Conservation (phyloP, 92 coral and sea anemone genomes). For the Desmophyllum pertusum region DNA sequence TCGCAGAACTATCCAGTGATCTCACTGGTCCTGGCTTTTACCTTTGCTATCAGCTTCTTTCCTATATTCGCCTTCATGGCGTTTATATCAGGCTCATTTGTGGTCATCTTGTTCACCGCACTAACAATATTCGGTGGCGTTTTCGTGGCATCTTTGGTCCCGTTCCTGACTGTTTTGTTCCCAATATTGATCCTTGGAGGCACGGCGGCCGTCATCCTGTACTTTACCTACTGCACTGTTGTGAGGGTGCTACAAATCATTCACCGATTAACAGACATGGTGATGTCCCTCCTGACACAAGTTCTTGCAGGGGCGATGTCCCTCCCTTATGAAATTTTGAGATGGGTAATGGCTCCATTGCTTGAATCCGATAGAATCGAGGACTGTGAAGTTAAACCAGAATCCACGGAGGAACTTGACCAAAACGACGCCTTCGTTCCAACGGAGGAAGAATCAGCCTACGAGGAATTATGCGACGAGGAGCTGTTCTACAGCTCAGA, state of each 20-base stretch:
- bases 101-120: conserved; percentile 12
- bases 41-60: not conserved
- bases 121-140: not conserved
- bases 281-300: no score
- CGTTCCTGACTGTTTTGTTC: not conserved
- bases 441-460: no score
- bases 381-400: no score
- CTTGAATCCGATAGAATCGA: no score
- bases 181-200: not conserved
- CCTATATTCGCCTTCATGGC: not conserved
- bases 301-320: no score
- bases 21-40: conserved; percentile 2
- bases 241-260: not conserved
- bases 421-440: not conserved
- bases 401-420: no score
- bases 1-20: no score
- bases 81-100: conserved; percentile 7
- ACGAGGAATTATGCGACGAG: not conserved
- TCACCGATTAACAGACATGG: not conserved
- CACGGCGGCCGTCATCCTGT: not conserved
- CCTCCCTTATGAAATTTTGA: not conserved
- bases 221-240: not conserved
- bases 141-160: not conserved
- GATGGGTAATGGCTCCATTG: no score
- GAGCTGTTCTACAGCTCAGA: not conserved